Base-by-base conservation (phyloP, 2,113 vertebrate species). In the Stomatorhinus ivindoensis region DNA sequence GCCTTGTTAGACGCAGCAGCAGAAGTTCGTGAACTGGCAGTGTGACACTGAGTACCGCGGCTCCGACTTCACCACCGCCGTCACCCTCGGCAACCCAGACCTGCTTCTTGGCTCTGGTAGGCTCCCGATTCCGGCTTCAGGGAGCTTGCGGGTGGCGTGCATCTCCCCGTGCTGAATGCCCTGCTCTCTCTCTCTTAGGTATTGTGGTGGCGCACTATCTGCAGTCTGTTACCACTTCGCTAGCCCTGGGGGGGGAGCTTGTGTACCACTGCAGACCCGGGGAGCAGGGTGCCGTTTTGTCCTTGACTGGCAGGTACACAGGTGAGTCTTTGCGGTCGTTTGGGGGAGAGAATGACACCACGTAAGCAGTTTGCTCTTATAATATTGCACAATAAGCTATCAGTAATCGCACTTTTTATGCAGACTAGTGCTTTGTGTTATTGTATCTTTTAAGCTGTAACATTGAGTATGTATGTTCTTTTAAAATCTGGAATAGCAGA, bases 21-120 rank as follows among this genome's bases (percentile, higher is more conserved):
- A 97, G 0, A 98, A 98, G 94, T 98, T 98, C 90, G 97, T 98
- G 90, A 98, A 97, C 92, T 98, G 97, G 97, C 97, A 98, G 91
- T 96, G 97, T 92, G 97, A 98, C 4, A 88, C 97, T 85, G 97
- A 98, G 90, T 98, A 97, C 91, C 95, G 97, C n/a, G 97, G 97
- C 0, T 90, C 94, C 0, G 94, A 98, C 93, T 98, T 97, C 94
- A 98, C 97, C 0, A 93, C 96, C 0, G 95, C 97, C 0, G 91
- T 98, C 89, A 98, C 97, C 0, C 93, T 98, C 0, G 97, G 97
- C 88, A 98, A 98, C 93, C 97, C 97, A 31, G 97, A 98, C 0
- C 42, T 98, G 82, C 93, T 97, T 42, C 94, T 96, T 86, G 97
- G 97, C 91, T 98, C 97, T 92, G 97, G 97, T 98, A 95, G 94